Evolutionary conservation across 2,888 invertebrate species (phyloP), one percentile per base, ranked within the genome.

Genomic region (Andrena haemorrhoa): DNA sequence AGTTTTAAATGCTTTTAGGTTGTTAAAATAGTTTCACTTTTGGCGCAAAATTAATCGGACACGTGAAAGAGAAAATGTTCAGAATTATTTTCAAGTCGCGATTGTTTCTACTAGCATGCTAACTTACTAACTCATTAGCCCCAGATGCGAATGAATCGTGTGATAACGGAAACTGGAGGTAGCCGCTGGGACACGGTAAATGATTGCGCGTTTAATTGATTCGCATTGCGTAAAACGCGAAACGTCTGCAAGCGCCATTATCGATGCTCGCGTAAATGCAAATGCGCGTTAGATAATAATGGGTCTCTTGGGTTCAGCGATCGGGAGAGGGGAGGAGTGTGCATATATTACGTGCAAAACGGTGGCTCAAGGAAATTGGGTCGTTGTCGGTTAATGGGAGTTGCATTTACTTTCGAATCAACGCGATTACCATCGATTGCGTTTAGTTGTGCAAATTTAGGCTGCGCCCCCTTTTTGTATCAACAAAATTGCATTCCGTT

Each of bases 361-460:
- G 35, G 31, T 10, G 53, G 53, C 31, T 41, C 5, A 12, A 41
- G 65, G 49, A 71, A 79, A 75, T 75, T 75, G 66, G 63, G 71
- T 75, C 74, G 61, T 33, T n/a, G 20, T 16, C 51, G 58, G 26
- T 31, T 65, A 64, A 80, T 63, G 51, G 63, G 23, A 58, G 12
- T 23, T 49, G 47, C 70, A 56, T 79, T 71, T 79, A 79, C 65
- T 74, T 82, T 41, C 70, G 16, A 53, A 33, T 10, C 12, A 49
- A 51, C 35, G 35, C 6, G 10, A 53, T 41, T 61, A 41, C 69
- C 6, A 16, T n/a, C 23, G 49, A 61, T 74, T 79, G 60, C 60
- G 23, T 33, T 47, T 29, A 6, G 12, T 70, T 53, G 69, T 20
- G 70, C n/a, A 70, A 81, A 74, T 74, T 35, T 51, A 26, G 4